Base-by-base conservation (phyloP, 2,888 invertebrate species). In the Neocrepidodera transversa region DNA sequence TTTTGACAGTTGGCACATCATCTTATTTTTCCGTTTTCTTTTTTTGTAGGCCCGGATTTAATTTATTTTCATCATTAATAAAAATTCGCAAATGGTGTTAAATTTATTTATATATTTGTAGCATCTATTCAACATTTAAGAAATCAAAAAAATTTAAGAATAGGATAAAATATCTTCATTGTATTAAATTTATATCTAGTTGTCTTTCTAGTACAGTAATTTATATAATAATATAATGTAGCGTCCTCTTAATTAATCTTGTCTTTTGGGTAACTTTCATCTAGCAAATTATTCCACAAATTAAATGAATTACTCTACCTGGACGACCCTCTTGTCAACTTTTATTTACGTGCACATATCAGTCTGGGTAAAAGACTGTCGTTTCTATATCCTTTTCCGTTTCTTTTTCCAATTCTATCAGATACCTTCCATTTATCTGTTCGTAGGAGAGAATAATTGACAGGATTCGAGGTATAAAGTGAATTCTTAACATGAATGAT, bases 401-500 rank as follows among this genome's bases (percentile, higher is more conserved):
- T 50, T 58, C 40, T 54, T 53, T 58, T 53, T 45, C 38, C 58
- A 47, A 47, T 54, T 53, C 56, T 57, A 59, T 60, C 57, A 61
- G 59, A 65, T 61, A 54, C 51, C 61, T 58, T 57, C 63, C 57
- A 63, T 61, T 62, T 65, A 65, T 61, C 63, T 62, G 63, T 61
- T 53, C 54, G 51, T 23, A 49, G 48, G 38, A 62, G n/a, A n/a
- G 72, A 76, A 75, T 77, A 77, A 77, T 77, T 76, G 76, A 76
- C 76, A 71, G 75, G 74, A 74, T 74, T 74, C 73, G 70, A 63
- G 70, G 73, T 73, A 72, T 71, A 74, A 76, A 76, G 73, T 75
- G 74, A 73, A 75, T 75, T 71, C 73, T 70, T 72, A 74, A 73
- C 74, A 73, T 75, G 73, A 74, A 72, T 71, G 72, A 74, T 74